phyloP scores from a whole-genome alignment of 2,113 vertebrate species.

The Austrofundulus limnaeus region DNA sequence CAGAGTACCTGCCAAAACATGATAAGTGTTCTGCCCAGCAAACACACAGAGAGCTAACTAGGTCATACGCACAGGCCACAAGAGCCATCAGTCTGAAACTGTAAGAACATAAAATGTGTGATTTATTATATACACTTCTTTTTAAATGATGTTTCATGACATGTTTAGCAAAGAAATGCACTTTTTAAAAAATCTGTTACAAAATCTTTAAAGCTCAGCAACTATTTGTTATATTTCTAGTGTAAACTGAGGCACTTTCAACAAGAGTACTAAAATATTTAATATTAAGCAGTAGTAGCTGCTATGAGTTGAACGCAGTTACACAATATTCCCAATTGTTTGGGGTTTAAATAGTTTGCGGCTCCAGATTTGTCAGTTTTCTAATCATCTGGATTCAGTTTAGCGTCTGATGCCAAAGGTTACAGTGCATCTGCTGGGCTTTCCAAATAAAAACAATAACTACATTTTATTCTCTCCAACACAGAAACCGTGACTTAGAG shows the following conservation, averaged over 20 bases:
- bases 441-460: slow-evolving; percentile 5
- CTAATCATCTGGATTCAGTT: slow-evolving; percentile 15
- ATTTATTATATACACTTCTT: no score
- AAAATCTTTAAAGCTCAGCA: no score
- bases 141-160: no score
- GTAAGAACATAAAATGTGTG: no score
- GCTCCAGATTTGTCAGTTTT: slow-evolving; percentile 5
- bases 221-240: no score
- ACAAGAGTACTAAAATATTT: no score
- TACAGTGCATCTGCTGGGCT: slow-evolving; percentile 22
- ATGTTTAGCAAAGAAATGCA: no score
- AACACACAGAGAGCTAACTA: slow-evolving; percentile 23
- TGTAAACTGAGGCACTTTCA: no score
- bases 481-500: slow-evolving; percentile 3
- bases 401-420: slow-evolving; percentile 29
- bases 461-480: slow-evolving; percentile 1
- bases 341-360: background rate
- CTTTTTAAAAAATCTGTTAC: no score
- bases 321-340: background rate
- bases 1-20: slow-evolving; percentile 24
- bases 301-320: no score
- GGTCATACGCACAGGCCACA: background rate
- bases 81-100: background rate
- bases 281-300: no score
- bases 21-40: slow-evolving; percentile 18